phyloP scores from a whole-genome alignment of 2,113 vertebrate species.

The Elachura formosa region DNA sequence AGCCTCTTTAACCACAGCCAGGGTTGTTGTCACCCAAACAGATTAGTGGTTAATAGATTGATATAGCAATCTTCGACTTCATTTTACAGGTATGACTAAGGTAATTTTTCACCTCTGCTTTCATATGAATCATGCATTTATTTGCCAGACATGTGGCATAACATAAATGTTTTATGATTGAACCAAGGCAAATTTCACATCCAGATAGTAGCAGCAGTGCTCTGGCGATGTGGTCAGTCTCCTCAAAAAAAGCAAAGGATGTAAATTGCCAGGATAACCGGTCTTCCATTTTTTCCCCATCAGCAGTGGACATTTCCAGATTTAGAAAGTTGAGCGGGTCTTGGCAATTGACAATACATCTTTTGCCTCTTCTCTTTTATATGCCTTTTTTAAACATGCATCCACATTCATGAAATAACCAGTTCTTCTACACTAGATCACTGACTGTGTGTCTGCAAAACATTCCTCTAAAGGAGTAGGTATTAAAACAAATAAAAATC shows the following conservation, averaged over 20 bases:
- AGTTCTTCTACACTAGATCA: background rate
- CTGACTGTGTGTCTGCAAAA: background rate
- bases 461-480: background rate
- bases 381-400: background rate
- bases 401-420: background rate
- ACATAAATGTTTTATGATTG: background rate
- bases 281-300: background rate
- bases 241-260: background rate
- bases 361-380: background rate
- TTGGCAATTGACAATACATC: background rate
- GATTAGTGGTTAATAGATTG: background rate
- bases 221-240: background rate
- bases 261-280: background rate
- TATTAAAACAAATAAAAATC: background rate
- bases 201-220: background rate
- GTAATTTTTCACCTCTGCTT: background rate
- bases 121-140: background rate
- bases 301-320: background rate
- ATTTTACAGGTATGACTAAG: background rate
- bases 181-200: background rate
- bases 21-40: background rate
- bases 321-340: background rate
- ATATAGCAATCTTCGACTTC: background rate
- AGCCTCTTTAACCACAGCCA: background rate
- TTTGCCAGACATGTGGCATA: background rate